A percentile compares a stretch with the other conserved stretches of the same genome.
phyloP scores from a whole-genome alignment of 2,113 vertebrate species.

The Pampusana beccarii region DNA sequence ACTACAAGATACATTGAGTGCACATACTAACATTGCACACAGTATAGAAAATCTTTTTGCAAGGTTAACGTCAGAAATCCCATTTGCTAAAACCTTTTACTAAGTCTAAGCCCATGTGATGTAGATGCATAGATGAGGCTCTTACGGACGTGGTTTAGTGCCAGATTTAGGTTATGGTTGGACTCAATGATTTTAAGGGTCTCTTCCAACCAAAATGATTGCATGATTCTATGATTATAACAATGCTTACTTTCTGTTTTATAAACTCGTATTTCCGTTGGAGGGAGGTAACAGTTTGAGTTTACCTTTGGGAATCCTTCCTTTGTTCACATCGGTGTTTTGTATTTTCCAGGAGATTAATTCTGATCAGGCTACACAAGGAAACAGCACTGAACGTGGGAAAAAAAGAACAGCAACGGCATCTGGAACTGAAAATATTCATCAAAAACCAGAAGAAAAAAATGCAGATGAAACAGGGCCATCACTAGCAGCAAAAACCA shows the following conservation, averaged over 20 bases:
- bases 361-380: conserved; percentile 79
- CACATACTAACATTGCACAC: neutral
- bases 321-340: neutral
- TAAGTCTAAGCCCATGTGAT: neutral
- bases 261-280: neutral
- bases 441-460: conserved; percentile 81
- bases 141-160: no score
- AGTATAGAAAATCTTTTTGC: neutral
- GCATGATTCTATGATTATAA: no score
- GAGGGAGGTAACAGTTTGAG: neutral
- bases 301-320: neutral
- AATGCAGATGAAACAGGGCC: conserved; percentile 74
- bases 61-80: neutral
- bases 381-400: conserved; percentile 80
- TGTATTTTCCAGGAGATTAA: conserved; percentile 78
- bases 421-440: conserved; percentile 84
- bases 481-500: conserved; percentile 79
- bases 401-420: conserved; percentile 82
- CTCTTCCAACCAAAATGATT: no score
- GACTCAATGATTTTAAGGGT: no score
- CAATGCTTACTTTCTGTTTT: neutral
- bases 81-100: neutral
- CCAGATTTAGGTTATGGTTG: no score
- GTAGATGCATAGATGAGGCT: no score
- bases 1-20: neutral